Evolutionary conservation across 2,888 invertebrate species (phyloP), one percentile per base, ranked within the genome.

Genomic region (Phasia obesa): DNA sequence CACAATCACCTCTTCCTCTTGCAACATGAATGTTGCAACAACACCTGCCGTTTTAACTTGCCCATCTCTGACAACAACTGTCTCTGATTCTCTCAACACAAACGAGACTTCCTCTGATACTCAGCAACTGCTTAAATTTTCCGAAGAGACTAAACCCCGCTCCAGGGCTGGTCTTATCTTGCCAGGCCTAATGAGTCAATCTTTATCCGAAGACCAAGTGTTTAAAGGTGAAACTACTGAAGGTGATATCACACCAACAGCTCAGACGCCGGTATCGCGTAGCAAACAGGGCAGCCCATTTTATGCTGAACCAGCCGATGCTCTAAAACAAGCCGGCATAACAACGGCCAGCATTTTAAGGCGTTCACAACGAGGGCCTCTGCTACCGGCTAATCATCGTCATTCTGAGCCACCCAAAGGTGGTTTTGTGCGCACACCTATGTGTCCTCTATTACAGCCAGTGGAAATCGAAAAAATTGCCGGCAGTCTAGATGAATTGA

Each of bases 301-400:
- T 88, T 97, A 97, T 89, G 96, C 97, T 2, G 97, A 97, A 91
- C 97, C 97, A 31, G 96, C 97, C 13, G 97, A 97, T 92, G 94
- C 97, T 27, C 92, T 97, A 74, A 94, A 94, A 88, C 91, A 90
- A 80, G 90, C 90, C 47, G 90, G 90, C 59, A 76, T 90, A 13
- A 86, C 89, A 13, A 90, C 88, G 15, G 90, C 90, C 51, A 88
- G 87, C 73, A 90, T 91, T n/a, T 77, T 91, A 70, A 87, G 92
- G 5, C 87, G 91, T 5, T 90, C 90, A 17, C 90, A 90, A 79
- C 90, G 91, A 57, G 88, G 87, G 27, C 88, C 88, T 53, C 86
- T 88, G 55, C 84, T 91, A 86, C 91, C 90, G 17, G 88, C 90
- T 44, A 93, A 93, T 44, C 94, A 94, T 87, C 90, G 94, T 57